Base-by-base conservation (phyloP, 2,888 invertebrate genomes). In the Amphimallon solstitiale region DNA sequence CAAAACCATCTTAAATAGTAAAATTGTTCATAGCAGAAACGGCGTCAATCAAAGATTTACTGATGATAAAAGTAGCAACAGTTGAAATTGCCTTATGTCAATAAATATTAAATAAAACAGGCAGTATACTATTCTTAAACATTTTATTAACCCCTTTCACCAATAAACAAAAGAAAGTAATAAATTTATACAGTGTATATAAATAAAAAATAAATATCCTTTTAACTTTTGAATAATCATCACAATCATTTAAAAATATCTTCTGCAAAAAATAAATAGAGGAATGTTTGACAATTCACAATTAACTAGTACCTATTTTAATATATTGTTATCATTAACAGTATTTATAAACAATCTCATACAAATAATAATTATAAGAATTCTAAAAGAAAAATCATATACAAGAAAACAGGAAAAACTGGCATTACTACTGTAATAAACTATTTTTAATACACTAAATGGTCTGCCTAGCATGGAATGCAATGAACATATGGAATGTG, bases 121-220 rank as follows among this genome's bases (percentile, higher is more conserved):
- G 9, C 6, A 40, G 15, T 34, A 9, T 34, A n/a, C n/a, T 51
- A 51, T 35, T 35, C 35, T 51, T 51, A 35, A 51, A 35, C 14
- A 15, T 63, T 71, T 69, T 72, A 68, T 70, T 72, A 68, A 69
- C 64, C 71, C 71, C 71, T 67, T 70, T 70, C 70, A 70, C 70
- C 71, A 69, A 62, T 68, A 67, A 68, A 69, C 68, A 70, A 67
- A 70, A 67, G 66, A 67, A 65, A 68, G 43, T 37, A 62, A 60
- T 52, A 35, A 68, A 67, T 67, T 68, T 66, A 68, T 60, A 70
- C 67, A 67, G 63, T 69, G 64, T 68, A 71, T 70, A 71, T 71
- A 69, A 70, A 70, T 70, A 72, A 72, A 68, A 72, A 72, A 61
- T 66, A 66, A 52, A 60, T 66, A 66, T 60, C 60, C 51, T 60